Conservation (phyloP, 1,140 invertebrate species). For the Branchinecta lindahli region DNA sequence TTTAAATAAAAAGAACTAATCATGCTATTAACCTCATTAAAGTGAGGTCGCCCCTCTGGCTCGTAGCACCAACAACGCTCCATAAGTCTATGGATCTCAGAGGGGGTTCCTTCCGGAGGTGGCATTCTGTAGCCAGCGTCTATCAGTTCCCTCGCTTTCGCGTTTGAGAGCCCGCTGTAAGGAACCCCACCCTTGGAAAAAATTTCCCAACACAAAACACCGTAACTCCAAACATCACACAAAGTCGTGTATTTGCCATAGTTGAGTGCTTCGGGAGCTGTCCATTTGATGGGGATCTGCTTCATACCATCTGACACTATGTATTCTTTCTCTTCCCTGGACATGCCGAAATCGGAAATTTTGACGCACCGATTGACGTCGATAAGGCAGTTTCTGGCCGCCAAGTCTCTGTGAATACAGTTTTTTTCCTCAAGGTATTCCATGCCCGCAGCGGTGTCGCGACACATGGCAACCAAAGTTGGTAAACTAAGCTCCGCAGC, state of each 20-base stretch:
- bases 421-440: constrained; percentile 87
- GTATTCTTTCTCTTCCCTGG: constrained; percentile 90
- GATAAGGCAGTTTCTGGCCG: constrained; percentile 84
- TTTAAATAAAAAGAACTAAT: constrained; percentile 2
- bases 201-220: constrained; percentile 91
- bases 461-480: constrained; percentile 73
- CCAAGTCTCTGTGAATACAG: constrained; percentile 91
- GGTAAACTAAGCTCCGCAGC: constrained; percentile 46
- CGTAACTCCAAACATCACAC: constrained; percentile 97
- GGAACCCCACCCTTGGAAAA: constrained; percentile 84
- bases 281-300: constrained; percentile 97
- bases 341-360: constrained; percentile 97
- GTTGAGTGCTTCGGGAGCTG: constrained; percentile 86
- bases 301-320: constrained; percentile 94
- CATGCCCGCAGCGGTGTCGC: constrained; percentile 88
- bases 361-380: constrained; percentile 74
- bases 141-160: constrained; percentile 79
- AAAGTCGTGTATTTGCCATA: constrained; percentile 77
- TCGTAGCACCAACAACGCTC: constrained; percentile 84
- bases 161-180: constrained; percentile 83
- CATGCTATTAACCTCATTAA: constrained; percentile 59
- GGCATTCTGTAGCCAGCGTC: constrained; percentile 86
- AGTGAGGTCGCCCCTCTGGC: constrained; percentile 75
- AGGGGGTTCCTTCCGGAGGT: constrained; percentile 66
- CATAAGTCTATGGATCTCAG: constrained; percentile 81